Percentiles rank a stretch among this genome's conserved stretches.
Conservation (phyloP, 1,140 invertebrate genomes). For the Lycorma delicatula region DNA sequence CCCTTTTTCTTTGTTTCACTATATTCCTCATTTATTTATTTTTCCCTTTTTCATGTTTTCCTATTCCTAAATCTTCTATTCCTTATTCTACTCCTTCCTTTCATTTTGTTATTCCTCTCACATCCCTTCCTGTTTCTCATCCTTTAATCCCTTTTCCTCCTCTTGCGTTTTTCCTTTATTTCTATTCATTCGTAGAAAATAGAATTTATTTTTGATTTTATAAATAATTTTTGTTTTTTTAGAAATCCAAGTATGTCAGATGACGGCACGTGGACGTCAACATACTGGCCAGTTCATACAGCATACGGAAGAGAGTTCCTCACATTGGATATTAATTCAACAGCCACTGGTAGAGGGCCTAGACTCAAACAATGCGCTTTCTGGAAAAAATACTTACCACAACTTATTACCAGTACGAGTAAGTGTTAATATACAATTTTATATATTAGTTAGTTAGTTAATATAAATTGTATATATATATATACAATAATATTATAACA, state of each 20-base stretch:
- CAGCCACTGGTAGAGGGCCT: conserved; percentile 72
- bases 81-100: neutral
- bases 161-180: neutral
- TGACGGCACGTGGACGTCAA: conserved; percentile 47
- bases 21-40: no score
- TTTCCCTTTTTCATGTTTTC: neutral
- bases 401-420: conserved; percentile 68
- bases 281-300: conserved; percentile 82
- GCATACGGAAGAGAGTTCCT: conserved; percentile 74
- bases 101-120: neutral
- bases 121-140: neutral
- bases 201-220: neutral
- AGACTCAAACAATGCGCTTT: conserved; percentile 89
- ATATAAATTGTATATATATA: no score
- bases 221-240: conserved; percentile 15
- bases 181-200: neutral
- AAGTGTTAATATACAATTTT: conserved; percentile 20
- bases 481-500: no score
- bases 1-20: no score
- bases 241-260: conserved; percentile 58
- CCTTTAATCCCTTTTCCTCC: conserved; percentile 3
- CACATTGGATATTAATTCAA: conserved; percentile 69
- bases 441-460: no score
- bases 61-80: neutral
- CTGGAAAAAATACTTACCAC: conserved; percentile 91